Evolutionary conservation across 2,113 vertebrate species (phyloP).

Genomic region (Thryonomys swinderianus): DNA sequence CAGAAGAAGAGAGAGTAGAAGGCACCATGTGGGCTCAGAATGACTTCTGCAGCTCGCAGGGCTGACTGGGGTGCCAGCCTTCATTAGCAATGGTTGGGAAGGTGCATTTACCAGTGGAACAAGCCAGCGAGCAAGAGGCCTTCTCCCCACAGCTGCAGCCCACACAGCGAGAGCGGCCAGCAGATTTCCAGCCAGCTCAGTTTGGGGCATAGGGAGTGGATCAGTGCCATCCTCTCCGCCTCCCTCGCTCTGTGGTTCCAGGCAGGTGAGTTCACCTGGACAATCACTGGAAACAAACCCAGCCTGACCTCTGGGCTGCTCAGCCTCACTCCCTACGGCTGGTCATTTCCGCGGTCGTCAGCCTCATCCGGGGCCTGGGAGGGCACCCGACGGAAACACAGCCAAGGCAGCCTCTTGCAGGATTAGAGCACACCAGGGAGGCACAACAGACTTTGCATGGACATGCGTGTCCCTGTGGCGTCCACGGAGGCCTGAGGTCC

Average conservation of each 20-base stretch:
- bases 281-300: background rate
- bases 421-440: background rate
- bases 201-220: background rate
- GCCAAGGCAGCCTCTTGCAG: background rate
- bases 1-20: background rate
- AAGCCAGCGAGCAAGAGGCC: background rate
- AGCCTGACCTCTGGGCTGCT: too few relatives aligned
- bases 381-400: background rate
- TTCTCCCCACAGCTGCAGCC: background rate
- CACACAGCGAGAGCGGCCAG: background rate
- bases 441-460: too few relatives aligned
- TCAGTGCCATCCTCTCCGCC: too few relatives aligned
- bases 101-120: background rate
- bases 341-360: background rate
- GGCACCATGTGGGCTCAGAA: background rate
- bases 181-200: background rate
- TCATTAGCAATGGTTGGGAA: background rate
- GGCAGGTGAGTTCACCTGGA: background rate
- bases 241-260: background rate
- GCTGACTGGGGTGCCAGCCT: background rate
- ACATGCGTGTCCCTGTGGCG: fast-evolving
- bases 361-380: background rate
- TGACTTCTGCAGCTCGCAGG: background rate
- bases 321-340: background rate
- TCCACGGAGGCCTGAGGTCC: too few relatives aligned